These are phyloP conservation scores for Metopolophium dirhodum DNA, from an alignment of 1,140 invertebrate genomes.

Conservation along the genomic window DNA sequence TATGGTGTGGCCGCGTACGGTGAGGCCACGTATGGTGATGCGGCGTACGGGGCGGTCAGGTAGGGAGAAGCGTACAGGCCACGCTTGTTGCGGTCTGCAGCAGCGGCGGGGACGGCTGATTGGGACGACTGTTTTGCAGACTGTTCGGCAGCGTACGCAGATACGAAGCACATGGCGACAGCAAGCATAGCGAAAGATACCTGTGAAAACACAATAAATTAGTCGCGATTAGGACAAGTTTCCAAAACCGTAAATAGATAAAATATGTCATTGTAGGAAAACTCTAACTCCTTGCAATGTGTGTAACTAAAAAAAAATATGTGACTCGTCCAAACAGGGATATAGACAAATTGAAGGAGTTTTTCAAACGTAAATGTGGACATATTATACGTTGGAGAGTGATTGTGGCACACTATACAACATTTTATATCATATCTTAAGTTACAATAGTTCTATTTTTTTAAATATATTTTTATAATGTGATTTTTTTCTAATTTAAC, in stretches of 20 bases:
- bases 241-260: background rate
- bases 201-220: background rate
- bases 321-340: background rate
- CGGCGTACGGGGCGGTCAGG: background rate
- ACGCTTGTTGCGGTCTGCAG: slow-evolving; percentile 15
- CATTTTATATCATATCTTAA: background rate
- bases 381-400: background rate
- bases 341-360: background rate
- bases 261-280: background rate
- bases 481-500: background rate
- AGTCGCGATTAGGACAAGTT: background rate
- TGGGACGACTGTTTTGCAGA: background rate
- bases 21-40: slow-evolving; percentile 3
- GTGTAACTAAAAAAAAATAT: background rate
- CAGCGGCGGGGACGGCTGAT: background rate
- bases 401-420: background rate
- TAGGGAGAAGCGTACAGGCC: slow-evolving; percentile 25
- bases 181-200: background rate
- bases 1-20: background rate
- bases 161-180: background rate
- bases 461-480: background rate
- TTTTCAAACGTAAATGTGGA: background rate
- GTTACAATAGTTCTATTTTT: background rate
- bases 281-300: background rate
- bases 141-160: slow-evolving; percentile 32